These are phyloP conservation scores for Rhingia rostrata DNA, from an alignment of 2,888 invertebrate species.

Conservation along the genomic window DNA sequence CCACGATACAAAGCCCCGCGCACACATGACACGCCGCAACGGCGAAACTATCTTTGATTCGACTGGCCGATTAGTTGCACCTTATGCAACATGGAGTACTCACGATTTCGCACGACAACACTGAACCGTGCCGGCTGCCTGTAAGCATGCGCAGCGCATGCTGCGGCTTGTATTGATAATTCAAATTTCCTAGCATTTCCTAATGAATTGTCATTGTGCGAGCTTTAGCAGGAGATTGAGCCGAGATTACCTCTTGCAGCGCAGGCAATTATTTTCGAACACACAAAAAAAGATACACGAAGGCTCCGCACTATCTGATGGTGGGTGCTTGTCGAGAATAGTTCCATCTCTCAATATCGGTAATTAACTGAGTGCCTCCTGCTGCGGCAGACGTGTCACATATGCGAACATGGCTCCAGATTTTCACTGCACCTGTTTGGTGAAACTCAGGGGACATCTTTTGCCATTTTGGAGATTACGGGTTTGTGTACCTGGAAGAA, in stretches of 20 bases:
- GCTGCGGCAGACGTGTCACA: conserved; percentile 69
- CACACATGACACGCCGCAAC: conserved; percentile 27
- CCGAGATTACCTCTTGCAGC: conserved; percentile 31
- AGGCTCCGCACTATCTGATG: conserved; percentile 49
- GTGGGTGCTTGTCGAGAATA: conserved; percentile 29
- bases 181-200: conserved; percentile 48
- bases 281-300: conserved; percentile 11
- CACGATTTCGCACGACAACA: conserved; percentile 60
- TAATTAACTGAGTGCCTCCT: conserved; percentile 48
- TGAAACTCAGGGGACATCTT: background rate
- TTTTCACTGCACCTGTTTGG: conserved; percentile 56
- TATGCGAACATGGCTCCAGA: conserved; percentile 62
- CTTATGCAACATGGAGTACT: conserved; percentile 46
- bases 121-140: background rate
- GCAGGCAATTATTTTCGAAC: background rate
- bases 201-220: conserved; percentile 59
- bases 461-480: background rate
- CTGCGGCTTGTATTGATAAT: conserved; percentile 29
- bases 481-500: conserved; percentile 1
- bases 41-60: conserved; percentile 42
- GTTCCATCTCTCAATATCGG: conserved; percentile 50
- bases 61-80: conserved; percentile 50
- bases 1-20: conserved; percentile 26
- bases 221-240: conserved; percentile 45
- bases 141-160: conserved; percentile 20